These are phyloP conservation scores for Momotus momota DNA, from an alignment of 2,797 vertebrate species.

Conservation along the genomic window DNA sequence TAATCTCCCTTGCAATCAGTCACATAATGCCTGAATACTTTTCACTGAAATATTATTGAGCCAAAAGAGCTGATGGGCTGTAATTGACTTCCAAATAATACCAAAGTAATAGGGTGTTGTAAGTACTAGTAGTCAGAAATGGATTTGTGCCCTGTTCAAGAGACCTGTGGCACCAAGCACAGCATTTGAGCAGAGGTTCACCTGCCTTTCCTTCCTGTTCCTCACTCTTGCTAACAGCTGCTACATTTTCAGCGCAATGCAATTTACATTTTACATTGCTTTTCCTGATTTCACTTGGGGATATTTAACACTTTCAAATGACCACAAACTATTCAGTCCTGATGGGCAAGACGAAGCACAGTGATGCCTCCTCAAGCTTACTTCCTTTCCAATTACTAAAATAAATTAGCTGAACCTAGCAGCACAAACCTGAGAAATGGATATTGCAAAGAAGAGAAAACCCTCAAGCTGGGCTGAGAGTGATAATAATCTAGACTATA, in stretches of 20 bases:
- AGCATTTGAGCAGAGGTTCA: background rate
- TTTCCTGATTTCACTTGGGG: constrained; percentile 23
- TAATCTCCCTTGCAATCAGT: constrained; percentile 77
- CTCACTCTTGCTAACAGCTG: constrained; percentile 1
- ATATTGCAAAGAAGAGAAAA: constrained; percentile 52
- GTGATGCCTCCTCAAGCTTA: constrained; percentile 49
- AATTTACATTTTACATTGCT: constrained; percentile 57
- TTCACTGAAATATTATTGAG: constrained; percentile 70
- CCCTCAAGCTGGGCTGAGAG: constrained; percentile 59
- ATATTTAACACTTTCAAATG: constrained; percentile 66
- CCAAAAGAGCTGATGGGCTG: constrained; percentile 70
- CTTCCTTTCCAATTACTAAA: constrained; percentile 69
- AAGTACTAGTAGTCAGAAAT: constrained; percentile 19
- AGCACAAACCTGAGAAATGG: constrained; percentile 61
- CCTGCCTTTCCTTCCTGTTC: background rate
- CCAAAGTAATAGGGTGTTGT: constrained; percentile 57
- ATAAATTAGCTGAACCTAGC: constrained; percentile 63
- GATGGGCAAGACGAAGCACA: constrained; percentile 65
- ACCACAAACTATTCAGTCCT: constrained; percentile 60
- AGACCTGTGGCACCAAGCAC: background rate
- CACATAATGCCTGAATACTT: constrained; percentile 75
- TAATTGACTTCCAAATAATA: constrained; percentile 78
- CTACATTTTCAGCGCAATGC: constrained; percentile 10
- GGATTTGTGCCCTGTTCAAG: background rate
- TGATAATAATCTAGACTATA: constrained; percentile 70